Evolutionary conservation across 2,113 vertebrate species (phyloP).

Genomic region (Perognathus longimembris): DNA sequence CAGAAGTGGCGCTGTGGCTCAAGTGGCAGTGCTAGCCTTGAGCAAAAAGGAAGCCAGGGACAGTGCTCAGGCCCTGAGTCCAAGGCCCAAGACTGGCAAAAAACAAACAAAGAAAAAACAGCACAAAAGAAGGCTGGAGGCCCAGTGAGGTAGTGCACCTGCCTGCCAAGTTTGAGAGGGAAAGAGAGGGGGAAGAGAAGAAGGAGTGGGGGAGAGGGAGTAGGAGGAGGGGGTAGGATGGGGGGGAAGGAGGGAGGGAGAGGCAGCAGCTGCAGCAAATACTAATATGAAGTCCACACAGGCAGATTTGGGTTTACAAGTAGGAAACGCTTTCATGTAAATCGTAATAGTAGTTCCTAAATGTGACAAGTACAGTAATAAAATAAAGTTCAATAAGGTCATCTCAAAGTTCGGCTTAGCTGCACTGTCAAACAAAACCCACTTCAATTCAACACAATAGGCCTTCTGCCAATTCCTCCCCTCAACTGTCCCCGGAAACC

Average conservation of each 20-base stretch:
- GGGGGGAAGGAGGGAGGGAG: too few relatives aligned
- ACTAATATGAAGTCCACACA: neutral
- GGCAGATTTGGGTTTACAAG: constrained; percentile 12
- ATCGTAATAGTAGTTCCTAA: neutral
- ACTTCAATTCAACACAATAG: neutral
- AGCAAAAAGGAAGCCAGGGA: too few relatives aligned
- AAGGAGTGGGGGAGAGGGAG: too few relatives aligned
- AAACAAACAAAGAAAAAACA: neutral
- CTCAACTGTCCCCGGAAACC: neutral
- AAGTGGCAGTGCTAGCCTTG: too few relatives aligned
- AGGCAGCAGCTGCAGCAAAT: neutral
- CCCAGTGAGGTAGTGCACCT: too few relatives aligned
- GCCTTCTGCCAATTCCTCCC: neutral
- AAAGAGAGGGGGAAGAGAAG: too few relatives aligned
- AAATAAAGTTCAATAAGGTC: neutral
- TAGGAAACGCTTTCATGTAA: neutral
- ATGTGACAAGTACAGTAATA: neutral
- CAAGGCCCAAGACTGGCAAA: neutral
- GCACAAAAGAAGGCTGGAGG: too few relatives aligned
- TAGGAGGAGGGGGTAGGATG: too few relatives aligned
- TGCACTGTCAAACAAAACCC: neutral
- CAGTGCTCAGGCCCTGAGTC: too few relatives aligned
- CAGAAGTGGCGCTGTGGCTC: too few relatives aligned
- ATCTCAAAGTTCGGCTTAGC: neutral
- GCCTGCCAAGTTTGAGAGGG: too few relatives aligned